A percentile compares a stretch with the other conserved stretches of the same genome.
These are phyloP conservation scores for Drosophila punjabiensis DNA, from an alignment of 1,140 invertebrate genomes.

Conservation along the genomic window DNA sequence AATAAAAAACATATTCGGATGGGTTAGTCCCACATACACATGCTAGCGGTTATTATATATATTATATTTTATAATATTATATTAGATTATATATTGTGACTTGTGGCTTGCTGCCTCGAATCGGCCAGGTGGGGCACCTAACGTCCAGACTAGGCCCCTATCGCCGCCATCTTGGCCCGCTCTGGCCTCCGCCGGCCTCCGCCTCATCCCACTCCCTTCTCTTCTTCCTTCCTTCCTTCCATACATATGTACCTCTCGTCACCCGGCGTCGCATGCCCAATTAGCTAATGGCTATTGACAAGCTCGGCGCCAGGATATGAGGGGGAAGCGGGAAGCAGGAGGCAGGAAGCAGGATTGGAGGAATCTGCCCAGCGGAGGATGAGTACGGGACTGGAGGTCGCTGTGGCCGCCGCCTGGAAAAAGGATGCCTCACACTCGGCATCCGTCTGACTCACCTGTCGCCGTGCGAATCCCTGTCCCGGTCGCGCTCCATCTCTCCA, in stretches of 20 bases:
- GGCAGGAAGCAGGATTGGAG: background rate
- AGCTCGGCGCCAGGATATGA: constrained; percentile 5
- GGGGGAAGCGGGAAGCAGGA: background rate
- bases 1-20: constrained; percentile 8
- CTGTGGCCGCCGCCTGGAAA: background rate
- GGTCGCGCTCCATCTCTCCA: constrained; percentile 37
- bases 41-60: background rate
- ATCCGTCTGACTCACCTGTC: constrained; percentile 66
- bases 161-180: constrained; percentile 7
- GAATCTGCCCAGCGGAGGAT: background rate
- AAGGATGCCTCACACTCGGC: constrained; percentile 6
- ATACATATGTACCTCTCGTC: no score
- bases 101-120: constrained; percentile 11
- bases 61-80: background rate
- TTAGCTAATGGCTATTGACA: constrained; percentile 77
- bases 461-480: constrained; percentile 57
- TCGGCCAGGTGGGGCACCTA: constrained; percentile 10
- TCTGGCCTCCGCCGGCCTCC: constrained; percentile 5
- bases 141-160: background rate
- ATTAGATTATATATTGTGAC: background rate
- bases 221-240: no score
- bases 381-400: background rate
- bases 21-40: constrained; percentile 18
- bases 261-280: constrained; percentile 34
- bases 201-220: background rate